Conservation (phyloP, 2,888 invertebrate species). For the Trisateles emortualis region DNA sequence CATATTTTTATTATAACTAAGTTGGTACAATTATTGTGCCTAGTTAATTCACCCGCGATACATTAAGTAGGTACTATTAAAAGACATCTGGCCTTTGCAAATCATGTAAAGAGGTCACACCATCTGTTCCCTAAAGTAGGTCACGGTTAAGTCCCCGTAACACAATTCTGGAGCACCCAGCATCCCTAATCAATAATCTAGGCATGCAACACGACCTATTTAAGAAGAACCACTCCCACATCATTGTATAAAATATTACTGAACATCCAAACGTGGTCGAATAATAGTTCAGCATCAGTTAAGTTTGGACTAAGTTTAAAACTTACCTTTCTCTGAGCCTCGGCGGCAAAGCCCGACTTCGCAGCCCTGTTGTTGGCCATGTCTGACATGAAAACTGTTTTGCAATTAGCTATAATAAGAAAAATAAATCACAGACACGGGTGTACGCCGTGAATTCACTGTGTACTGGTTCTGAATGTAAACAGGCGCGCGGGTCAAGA, state of each 20-base stretch:
- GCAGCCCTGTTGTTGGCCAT: conserved; percentile 95
- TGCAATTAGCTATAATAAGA: conserved; percentile 65
- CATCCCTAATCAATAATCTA: conserved; percentile 79
- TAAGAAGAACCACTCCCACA: conserved; percentile 48
- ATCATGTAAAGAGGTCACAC: conserved; percentile 29
- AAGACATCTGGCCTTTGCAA: conserved; percentile 32
- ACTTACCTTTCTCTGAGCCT: conserved; percentile 97
- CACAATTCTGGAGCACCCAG: conserved; percentile 75
- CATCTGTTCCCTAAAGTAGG: conserved; percentile 67
- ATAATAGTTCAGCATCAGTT: conserved; percentile 45
- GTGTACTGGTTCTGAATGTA: conserved; percentile 72
- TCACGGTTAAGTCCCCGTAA: conserved; percentile 78
- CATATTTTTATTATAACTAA: not conserved
- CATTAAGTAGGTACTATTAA: not conserved
- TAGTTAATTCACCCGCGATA: not conserved
- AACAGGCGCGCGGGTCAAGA: conserved; percentile 72
- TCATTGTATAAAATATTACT: conserved; percentile 27
- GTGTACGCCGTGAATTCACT: conserved; percentile 75
- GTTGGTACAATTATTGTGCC: not conserved
- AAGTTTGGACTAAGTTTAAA: conserved; percentile 27
- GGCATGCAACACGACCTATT: conserved; percentile 52
- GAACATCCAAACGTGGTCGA: conserved; percentile 49
- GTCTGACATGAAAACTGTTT: conserved; percentile 59
- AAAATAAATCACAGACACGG: conserved; percentile 81
- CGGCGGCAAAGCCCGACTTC: conserved; percentile 98